phyloP scores from a whole-genome alignment of 2,113 vertebrate genomes.

The Uria lomvia region DNA sequence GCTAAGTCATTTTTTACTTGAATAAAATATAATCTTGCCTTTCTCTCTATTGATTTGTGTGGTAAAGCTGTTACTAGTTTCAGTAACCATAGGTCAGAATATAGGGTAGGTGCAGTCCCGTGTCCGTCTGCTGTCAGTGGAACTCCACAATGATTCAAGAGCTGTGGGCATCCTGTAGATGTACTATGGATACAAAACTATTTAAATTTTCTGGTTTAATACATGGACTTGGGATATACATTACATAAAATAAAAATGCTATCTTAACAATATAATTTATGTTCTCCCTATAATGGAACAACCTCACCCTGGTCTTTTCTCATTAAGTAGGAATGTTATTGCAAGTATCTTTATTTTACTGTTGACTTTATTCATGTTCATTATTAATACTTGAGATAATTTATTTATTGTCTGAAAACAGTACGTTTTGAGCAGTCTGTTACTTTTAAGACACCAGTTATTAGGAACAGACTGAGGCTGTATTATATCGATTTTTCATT shows the following conservation, averaged over 20 bases:
- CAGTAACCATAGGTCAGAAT: background rate
- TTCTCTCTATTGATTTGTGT: background rate
- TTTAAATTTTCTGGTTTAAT: background rate
- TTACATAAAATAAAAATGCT: background rate
- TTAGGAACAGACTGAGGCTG: background rate
- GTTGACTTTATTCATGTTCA: background rate
- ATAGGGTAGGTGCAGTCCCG: background rate
- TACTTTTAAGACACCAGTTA: background rate
- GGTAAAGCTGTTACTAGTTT: background rate
- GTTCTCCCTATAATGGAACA: background rate
- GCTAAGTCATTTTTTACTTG: background rate
- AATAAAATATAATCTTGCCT: background rate
- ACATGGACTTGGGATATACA: background rate
- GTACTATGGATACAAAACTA: background rate
- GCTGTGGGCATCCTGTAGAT: background rate
- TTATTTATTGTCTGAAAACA: background rate
- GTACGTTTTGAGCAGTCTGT: background rate
- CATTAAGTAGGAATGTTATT: background rate
- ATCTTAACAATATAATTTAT: background rate
- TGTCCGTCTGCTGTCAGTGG: background rate
- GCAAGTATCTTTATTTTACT: background rate
- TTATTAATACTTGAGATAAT: background rate
- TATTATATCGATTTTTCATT: background rate
- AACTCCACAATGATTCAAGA: background rate
- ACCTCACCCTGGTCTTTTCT: background rate